These are phyloP conservation scores for Emmelina monodactyla DNA, from an alignment of 2,888 invertebrate genomes.

Conservation along the genomic window DNA sequence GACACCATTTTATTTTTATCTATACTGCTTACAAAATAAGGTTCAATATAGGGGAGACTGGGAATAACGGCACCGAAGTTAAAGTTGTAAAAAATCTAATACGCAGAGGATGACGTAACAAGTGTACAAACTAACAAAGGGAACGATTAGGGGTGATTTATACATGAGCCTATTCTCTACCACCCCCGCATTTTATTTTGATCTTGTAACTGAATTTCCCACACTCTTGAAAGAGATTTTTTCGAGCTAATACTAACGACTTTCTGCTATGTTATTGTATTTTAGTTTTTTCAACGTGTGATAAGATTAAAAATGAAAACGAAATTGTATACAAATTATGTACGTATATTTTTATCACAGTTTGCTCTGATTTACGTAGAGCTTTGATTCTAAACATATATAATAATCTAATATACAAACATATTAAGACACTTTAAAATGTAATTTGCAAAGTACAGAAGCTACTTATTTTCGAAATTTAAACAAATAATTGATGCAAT, in stretches of 20 bases:
- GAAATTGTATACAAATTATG: no score
- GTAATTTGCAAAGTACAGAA: no score
- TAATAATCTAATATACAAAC: no score
- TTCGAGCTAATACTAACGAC: constrained; percentile 13
- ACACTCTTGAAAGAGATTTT: constrained; percentile 32
- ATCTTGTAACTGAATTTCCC: constrained; percentile 61
- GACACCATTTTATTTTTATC: constrained; percentile 3
- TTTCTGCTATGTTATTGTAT: no score
- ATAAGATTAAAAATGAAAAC: no score
- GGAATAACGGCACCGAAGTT: constrained; percentile 6
- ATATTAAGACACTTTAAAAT: no score
- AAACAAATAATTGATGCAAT: no score
- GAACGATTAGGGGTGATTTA: constrained; percentile 61
- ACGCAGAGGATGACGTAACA: constrained; percentile 48
- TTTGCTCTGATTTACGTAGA: no score
- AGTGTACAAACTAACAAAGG: constrained; percentile 51
- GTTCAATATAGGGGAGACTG: constrained; percentile 7
- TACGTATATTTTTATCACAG: no score
- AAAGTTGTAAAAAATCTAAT: constrained; percentile 22
- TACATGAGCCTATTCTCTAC: constrained; percentile 50
- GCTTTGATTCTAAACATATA: no score
- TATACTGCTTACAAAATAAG: constrained; percentile 12
- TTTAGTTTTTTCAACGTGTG: no score
- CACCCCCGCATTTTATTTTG: constrained; percentile 40
- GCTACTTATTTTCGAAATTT: no score